phyloP scores from a whole-genome alignment of 2,797 vertebrate species.

The Sebastes oblongus region DNA sequence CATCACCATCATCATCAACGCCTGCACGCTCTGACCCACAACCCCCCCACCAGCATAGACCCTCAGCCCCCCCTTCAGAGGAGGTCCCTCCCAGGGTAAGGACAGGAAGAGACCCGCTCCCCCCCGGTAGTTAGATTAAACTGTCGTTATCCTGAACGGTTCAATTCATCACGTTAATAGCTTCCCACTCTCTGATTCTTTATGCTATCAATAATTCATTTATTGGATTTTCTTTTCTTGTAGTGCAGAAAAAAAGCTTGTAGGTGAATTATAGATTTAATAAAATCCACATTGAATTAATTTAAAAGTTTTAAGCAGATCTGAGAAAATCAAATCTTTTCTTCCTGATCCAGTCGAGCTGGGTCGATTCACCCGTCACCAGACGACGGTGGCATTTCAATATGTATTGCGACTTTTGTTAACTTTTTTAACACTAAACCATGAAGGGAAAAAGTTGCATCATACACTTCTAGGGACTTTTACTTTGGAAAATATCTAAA shows the following conservation, averaged over 20 bases:
- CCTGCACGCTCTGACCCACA: constrained; percentile 90
- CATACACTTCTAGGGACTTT: too few species aligned
- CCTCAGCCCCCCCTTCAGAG: constrained; percentile 83
- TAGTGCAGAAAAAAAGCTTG: not conserved
- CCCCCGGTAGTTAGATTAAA: not conserved
- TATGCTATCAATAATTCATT: not conserved
- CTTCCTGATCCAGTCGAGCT: not conserved
- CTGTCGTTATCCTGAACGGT: not conserved
- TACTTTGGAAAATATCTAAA: too few species aligned
- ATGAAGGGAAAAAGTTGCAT: too few species aligned
- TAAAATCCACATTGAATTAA: not conserved
- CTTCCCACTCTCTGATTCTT: not conserved
- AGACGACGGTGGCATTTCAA: too few species aligned
- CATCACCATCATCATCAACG: constrained; percentile 55
- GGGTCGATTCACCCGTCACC: too few species aligned
- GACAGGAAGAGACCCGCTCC: constrained; percentile 2
- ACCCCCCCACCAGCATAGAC: constrained; percentile 83
- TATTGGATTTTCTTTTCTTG: not conserved
- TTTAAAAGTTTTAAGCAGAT: not conserved
- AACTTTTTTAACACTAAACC: too few species aligned
- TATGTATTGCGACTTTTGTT: too few species aligned
- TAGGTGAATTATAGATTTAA: not conserved
- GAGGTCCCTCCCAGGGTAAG: constrained; percentile 79
- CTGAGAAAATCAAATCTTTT: not conserved
- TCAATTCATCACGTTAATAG: not conserved